Conservation (phyloP, 2,113 vertebrate genomes). For the Zosterops lateralis region DNA sequence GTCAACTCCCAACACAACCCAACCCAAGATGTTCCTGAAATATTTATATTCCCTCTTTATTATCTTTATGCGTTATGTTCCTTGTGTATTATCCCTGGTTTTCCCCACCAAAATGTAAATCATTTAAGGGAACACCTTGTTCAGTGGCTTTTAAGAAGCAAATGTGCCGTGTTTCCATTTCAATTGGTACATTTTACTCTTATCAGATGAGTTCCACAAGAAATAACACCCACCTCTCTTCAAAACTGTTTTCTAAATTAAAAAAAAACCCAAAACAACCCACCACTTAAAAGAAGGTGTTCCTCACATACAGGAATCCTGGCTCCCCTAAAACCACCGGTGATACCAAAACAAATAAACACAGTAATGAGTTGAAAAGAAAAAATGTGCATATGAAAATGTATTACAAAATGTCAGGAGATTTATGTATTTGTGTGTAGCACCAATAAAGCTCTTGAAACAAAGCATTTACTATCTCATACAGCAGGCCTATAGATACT, state of each 20-base stretch:
- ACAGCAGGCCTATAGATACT: background rate
- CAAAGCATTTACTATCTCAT: background rate
- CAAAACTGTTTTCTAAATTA: background rate
- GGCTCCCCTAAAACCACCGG: background rate
- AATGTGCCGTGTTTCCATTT: background rate
- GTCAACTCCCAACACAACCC: background rate
- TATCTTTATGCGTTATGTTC: background rate
- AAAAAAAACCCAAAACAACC: background rate
- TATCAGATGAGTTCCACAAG: slow-evolving; percentile 10
- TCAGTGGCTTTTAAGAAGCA: background rate
- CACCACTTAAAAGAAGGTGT: slow-evolving; percentile 13
- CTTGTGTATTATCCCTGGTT: background rate
- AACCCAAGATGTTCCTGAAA: background rate
- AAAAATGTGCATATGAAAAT: background rate
- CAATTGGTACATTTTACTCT: background rate
- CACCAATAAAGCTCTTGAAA: background rate
- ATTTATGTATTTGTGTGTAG: background rate
- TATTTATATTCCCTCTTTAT: background rate
- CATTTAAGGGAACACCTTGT: background rate
- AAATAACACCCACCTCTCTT: background rate
- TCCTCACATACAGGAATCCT: background rate
- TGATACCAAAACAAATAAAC: background rate
- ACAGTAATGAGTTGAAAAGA: background rate
- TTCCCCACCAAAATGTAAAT: background rate
- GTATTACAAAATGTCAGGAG: background rate